Conservation (phyloP, 2,113 vertebrate species). For the Stigmatopora nigra region DNA sequence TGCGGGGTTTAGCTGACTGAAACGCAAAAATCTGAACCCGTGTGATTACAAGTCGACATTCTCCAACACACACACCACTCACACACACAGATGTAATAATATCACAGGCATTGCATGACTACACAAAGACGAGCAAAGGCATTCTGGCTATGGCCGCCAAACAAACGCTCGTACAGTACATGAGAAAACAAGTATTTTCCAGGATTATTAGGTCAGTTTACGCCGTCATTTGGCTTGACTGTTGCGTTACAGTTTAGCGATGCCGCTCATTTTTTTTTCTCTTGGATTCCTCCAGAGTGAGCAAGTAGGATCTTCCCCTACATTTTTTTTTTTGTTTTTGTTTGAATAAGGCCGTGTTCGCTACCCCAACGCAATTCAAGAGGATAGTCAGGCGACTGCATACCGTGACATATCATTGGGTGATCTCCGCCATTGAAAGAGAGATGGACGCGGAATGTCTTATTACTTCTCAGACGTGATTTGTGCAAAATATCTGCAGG, state of each 20-base stretch:
- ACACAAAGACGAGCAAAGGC: constrained; percentile 44
- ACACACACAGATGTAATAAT: constrained; percentile 22
- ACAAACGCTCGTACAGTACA: constrained; percentile 70
- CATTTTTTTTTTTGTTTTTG: constrained; percentile 36
- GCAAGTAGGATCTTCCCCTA: constrained; percentile 9
- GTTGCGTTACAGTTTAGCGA: constrained; percentile 23
- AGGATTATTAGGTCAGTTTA: constrained; percentile 69
- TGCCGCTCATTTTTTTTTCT: not conserved
- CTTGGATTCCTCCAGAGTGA: not conserved
- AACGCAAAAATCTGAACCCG: not conserved
- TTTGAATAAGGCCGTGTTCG: constrained; percentile 50
- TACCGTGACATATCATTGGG: constrained; percentile 7
- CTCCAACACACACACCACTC: constrained; percentile 39
- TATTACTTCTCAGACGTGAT: constrained; percentile 57
- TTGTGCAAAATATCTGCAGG: constrained; percentile 77
- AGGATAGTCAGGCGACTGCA: constrained; percentile 28
- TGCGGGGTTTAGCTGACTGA: not conserved
- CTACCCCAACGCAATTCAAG: constrained; percentile 25
- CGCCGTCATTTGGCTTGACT: constrained; percentile 54
- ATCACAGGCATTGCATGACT: constrained; percentile 43
- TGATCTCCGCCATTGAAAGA: constrained; percentile 38
- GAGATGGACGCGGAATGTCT: constrained; percentile 49
- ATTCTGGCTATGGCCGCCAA: constrained; percentile 43
- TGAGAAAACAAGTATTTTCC: constrained; percentile 73
- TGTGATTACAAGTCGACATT: not conserved